Evolutionary conservation across 2,113 vertebrate species (phyloP), one percentile per base, ranked within the genome.

Genomic region (Amblyornis subalaris): DNA sequence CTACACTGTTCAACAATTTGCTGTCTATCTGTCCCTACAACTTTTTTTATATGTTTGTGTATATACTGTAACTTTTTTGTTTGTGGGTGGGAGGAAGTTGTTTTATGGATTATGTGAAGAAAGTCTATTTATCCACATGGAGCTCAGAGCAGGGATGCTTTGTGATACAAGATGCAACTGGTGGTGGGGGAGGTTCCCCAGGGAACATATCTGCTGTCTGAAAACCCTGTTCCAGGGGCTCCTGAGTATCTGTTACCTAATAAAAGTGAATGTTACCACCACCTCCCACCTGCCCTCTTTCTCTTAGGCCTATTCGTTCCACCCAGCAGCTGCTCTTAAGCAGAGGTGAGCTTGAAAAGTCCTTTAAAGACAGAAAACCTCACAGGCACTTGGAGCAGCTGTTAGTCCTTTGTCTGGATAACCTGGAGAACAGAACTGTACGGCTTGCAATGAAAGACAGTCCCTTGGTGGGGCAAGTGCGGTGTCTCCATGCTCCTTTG

Each of bases 121-220:
- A 74, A 93, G 83, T 84, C 71, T 96, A 88, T 96, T 96, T 96
- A 97, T 96, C 95, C 92, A 85, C 51, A 14, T 92, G 79, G 78
- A 93, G 35, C 89, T 83, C 3, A 45, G 79, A 80, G 58, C 88
- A 92, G 88, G 78, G 72, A 81, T 86, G 57, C 62, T 95, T 96
- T 90, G 78, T 90, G 89, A 78, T 58, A 92, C 0, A 33, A 93
- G 86, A 67, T 88, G 91, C 67, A 91, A 6, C 65, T 81, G 94
- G 90, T 93, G 88, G 65, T 66, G 53, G 92, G 92, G 78, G 65
- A 91, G 51, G 65, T 93, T 96, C 89, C 77, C 78, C 15, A 7
- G 73, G 66, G 80, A 84, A 44, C 78, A 42, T 88, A 86, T 42
- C 85, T 96, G 72, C 77, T 87, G 51, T 94, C 73, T 69, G 83